These are phyloP conservation scores for Columba livia DNA, from an alignment of 2,113 vertebrate genomes.

Conservation along the genomic window DNA sequence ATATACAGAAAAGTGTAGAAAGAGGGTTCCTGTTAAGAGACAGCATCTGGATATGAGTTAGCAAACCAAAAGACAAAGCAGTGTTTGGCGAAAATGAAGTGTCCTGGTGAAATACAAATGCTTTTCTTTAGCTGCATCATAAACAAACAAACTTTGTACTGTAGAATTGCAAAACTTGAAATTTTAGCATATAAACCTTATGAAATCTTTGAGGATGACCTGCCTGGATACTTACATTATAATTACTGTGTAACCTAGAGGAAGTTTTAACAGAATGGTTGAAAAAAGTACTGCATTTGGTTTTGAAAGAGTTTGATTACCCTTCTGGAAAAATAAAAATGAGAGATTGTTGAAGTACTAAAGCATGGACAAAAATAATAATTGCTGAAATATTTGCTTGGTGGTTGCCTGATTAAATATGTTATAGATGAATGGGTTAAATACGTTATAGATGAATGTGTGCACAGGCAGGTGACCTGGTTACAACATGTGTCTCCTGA, in stretches of 20 bases:
- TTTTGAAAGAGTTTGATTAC: not conserved
- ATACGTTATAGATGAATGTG: rapidly evolving
- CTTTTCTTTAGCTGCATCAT: not conserved
- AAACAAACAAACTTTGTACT: not conserved
- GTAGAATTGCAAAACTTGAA: not conserved
- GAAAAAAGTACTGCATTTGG: not conserved
- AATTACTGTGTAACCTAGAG: not conserved
- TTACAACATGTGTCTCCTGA: not conserved
- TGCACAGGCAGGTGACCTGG: not conserved
- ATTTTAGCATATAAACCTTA: not conserved
- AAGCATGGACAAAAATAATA: not conserved
- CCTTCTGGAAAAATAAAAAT: not conserved
- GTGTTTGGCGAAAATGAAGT: not conserved
- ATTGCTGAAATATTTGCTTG: not conserved
- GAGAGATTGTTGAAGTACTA: not conserved
- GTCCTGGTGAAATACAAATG: not conserved
- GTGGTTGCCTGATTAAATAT: not conserved
- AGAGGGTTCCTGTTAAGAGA: not conserved
- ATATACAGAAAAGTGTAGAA: not conserved
- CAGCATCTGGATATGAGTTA: not conserved
- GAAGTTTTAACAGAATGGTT: not conserved
- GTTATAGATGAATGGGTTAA: not conserved
- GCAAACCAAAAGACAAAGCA: not conserved
- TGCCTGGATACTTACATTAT: not conserved
- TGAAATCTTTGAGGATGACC: not conserved